Evolutionary conservation across 2,888 invertebrate species (phyloP), one percentile per base, ranked within the genome.

Genomic region (Drosophila silvestris): DNA sequence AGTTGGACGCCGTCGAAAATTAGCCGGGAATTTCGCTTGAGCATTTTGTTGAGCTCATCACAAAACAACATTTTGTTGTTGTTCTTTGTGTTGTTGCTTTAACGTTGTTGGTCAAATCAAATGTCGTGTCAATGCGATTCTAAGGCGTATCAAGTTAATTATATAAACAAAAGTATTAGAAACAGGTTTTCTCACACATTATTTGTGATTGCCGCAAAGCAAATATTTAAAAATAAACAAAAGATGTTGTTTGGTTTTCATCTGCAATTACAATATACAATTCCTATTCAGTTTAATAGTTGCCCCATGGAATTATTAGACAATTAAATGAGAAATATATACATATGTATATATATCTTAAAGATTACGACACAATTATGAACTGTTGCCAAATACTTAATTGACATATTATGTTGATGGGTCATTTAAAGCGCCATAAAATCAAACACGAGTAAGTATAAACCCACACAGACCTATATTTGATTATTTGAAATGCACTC

Each of bases 21-120:
- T 53, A 47, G 70, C 37, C 61, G 53, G 37, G 41, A 70, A 63
- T 68, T 50, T 50, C 53, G 63, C 54, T 56, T 61, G 47, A 70
- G 66, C 33, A 56, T 72, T 77, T 58, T 65, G 83, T 79, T 82
- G 83, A 82, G 83, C 81, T 80, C 81, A 82, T 77, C 69, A 69
- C 26, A 70, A 69, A 51, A 19, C n/a, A 30, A 12, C 69, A 76
- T 16, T 62, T 16, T 32, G 26, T 22, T 66, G 26, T 66, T 62
- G 39, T 44, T 63, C 19, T 41, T 63, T 59, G 61, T 16, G 26
- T 35, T 28, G 50, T 33, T 62, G 35, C 14, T 3, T 35, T 53
- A 66, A 61, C 19, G 28, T 47, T 26, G 57, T 56, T 65, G 41
- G 61, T 54, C 28, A 52, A 67, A 74, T 65, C 56, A 67, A 79